These are phyloP conservation scores for Drosophila subobscura DNA, from an alignment of 1,140 invertebrate species.

Conservation along the genomic window DNA sequence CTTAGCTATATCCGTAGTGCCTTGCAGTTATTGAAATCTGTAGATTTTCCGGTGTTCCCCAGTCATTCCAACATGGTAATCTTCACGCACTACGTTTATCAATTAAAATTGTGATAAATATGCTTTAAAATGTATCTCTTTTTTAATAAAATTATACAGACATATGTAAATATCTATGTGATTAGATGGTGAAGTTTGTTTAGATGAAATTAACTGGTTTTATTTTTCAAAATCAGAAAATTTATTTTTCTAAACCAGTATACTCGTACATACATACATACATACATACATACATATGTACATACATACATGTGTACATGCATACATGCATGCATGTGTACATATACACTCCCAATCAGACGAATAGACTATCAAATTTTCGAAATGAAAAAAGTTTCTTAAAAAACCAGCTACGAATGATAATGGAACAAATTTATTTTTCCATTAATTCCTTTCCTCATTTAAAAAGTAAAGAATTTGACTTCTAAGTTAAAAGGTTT, in stretches of 20 bases:
- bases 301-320: too few species aligned
- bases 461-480: too few species aligned
- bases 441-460: too few species aligned
- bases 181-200: constrained; percentile 24
- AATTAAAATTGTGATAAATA: constrained; percentile 48
- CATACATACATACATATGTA: too few species aligned
- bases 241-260: not conserved
- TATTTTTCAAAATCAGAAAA: not conserved
- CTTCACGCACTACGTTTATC: constrained; percentile 38
- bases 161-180: constrained; percentile 4
- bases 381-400: too few species aligned
- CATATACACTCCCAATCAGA: too few species aligned
- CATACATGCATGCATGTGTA: too few species aligned
- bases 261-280: too few species aligned
- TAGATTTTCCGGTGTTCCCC: constrained; percentile 48
- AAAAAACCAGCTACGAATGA: too few species aligned
- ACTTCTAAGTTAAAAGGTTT: too few species aligned
- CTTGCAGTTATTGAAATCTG: constrained; percentile 38
- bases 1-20: constrained; percentile 30
- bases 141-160: constrained; percentile 9
- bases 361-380: too few species aligned
- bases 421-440: too few species aligned
- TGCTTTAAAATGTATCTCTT: constrained; percentile 40
- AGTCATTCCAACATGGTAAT: constrained; percentile 30
- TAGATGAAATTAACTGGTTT: not conserved